Percentiles rank a stretch among this genome's conserved stretches.
These are phyloP conservation scores for Chlorocebus sabaeus DNA, from an alignment of 2,113 vertebrate genomes.

Conservation along the genomic window DNA sequence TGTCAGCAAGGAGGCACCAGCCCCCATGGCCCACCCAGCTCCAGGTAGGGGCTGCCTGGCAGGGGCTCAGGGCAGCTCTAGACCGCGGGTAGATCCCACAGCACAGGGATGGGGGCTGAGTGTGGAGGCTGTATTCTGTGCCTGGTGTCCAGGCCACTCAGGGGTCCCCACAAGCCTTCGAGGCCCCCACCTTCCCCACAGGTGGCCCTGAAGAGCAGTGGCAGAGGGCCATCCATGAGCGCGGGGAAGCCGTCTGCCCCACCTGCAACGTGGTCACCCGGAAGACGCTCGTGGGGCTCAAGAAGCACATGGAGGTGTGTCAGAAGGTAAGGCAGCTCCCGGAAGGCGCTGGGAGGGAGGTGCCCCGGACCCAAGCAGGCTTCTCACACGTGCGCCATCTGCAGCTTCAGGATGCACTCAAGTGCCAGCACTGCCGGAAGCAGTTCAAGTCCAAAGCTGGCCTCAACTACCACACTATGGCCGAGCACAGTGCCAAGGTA, in stretches of 20 bases:
- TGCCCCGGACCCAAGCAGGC: background rate
- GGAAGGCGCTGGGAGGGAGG: accelerated
- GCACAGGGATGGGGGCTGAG: background rate
- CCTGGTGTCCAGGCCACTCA: background rate
- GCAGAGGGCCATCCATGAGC: conserved; percentile 92
- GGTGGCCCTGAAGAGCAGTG: conserved; percentile 89
- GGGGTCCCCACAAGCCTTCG: background rate
- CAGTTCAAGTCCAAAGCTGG: conserved; percentile 98
- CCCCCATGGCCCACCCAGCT: conserved; percentile 49
- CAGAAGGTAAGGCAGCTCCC: conserved; percentile 88
- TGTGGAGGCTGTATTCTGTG: background rate
- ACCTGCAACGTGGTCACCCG: conserved; percentile 93
- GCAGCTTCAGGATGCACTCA: conserved; percentile 96
- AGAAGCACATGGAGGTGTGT: conserved; percentile 98
- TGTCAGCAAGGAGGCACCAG: conserved; percentile 83
- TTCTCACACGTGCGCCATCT: conserved; percentile 21
- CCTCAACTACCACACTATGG: conserved; percentile 98
- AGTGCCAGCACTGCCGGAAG: conserved; percentile 97
- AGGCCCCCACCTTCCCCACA: conserved; percentile 62
- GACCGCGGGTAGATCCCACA: background rate
- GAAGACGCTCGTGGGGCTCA: conserved; percentile 94
- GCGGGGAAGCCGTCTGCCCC: conserved; percentile 93
- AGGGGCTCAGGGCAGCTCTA: background rate
- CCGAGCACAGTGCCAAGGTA: conserved; percentile 95
- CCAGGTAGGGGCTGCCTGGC: conserved; percentile 70